Conservation (phyloP, 1,140 invertebrate species). For the Pantala flavescens region DNA sequence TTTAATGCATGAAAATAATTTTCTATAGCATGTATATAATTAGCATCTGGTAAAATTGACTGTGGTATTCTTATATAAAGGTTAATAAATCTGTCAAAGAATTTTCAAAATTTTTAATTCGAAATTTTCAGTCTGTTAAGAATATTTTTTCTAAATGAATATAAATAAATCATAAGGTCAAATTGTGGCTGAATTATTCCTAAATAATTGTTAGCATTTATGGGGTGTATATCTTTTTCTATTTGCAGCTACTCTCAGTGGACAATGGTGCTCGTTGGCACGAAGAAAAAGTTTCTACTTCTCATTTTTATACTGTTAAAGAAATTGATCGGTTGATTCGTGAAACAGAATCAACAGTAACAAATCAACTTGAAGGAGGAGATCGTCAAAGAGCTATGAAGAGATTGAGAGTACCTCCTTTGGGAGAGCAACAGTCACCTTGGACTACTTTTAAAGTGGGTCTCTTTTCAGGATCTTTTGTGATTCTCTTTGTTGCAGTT, state of each 20-base stretch:
- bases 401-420: conserved; percentile 83
- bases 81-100: too few relatives aligned
- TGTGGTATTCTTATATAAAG: too few relatives aligned
- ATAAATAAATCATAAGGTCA: too few relatives aligned
- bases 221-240: too few relatives aligned
- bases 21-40: too few relatives aligned
- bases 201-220: too few relatives aligned
- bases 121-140: too few relatives aligned
- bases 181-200: too few relatives aligned
- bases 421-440: conserved; percentile 91
- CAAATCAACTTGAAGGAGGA: conserved; percentile 85
- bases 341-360: conserved; percentile 88
- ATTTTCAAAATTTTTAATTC: too few relatives aligned
- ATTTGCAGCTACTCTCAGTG: conserved; percentile 50
- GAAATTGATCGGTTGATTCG: conserved; percentile 93
- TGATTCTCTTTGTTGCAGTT: conserved; percentile 76
- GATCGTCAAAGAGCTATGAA: conserved; percentile 97
- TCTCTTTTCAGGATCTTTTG: conserved; percentile 88
- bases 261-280: conserved; percentile 78
- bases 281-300: conserved; percentile 81
- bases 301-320: conserved; percentile 94
- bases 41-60: too few relatives aligned
- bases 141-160: too few relatives aligned
- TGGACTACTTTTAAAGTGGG: conserved; percentile 97
- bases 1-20: too few relatives aligned